Conservation (phyloP, 2,113 vertebrate genomes). For the Suncus etruscus region DNA sequence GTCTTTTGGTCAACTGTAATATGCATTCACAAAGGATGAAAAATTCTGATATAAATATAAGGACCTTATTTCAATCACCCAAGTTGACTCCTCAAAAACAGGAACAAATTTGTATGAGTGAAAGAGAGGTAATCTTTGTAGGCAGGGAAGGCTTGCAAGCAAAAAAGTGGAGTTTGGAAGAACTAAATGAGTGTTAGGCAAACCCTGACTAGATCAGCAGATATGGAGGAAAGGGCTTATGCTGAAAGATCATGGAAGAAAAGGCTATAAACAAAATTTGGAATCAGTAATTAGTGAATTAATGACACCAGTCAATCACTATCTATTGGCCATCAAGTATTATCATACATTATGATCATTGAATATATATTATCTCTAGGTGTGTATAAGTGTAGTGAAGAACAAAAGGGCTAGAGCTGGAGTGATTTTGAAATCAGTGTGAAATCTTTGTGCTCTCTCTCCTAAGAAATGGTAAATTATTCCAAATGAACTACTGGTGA, state of each 20-base stretch:
- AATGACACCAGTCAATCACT: background rate
- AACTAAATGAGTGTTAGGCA: background rate
- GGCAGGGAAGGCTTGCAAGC: background rate
- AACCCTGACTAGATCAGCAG: background rate
- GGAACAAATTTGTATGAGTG: background rate
- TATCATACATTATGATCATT: background rate
- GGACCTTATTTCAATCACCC: background rate
- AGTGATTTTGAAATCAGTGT: background rate
- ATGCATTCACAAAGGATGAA: background rate
- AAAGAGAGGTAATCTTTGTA: background rate
- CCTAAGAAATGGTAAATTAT: conserved; percentile 28
- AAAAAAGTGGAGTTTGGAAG: background rate
- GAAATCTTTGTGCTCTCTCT: background rate
- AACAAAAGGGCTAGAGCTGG: background rate
- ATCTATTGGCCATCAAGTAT: conserved; percentile 37
- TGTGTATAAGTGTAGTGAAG: background rate
- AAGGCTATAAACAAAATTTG: conserved; percentile 25
- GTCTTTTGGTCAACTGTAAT: background rate
- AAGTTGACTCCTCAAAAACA: background rate
- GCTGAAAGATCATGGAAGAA: background rate
- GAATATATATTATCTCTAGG: background rate
- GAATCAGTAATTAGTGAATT: conserved; percentile 11
- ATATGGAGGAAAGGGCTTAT: background rate
- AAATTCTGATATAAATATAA: background rate
- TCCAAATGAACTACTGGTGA: background rate